phyloP scores from a whole-genome alignment of 2,888 invertebrate species.

The Leptopterna dolabrata region DNA sequence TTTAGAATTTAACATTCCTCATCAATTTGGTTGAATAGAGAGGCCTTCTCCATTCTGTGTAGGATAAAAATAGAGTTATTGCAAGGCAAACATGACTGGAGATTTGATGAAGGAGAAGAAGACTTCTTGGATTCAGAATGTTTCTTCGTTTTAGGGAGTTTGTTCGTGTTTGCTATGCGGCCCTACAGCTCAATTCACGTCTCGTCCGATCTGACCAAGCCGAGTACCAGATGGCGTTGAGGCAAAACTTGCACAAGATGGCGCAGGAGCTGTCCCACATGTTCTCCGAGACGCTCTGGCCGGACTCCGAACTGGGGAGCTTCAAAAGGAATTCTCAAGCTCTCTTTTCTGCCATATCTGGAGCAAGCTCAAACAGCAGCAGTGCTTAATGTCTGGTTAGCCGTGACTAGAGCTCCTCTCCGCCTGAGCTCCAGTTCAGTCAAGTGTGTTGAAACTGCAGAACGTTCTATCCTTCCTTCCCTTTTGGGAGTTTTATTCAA shows the following conservation, averaged over 20 bases:
- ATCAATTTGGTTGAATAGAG: too few relatives aligned
- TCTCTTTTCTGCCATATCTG: constrained; percentile 82
- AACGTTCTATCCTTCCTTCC: not conserved
- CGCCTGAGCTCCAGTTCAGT: too few relatives aligned
- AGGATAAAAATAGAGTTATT: too few relatives aligned
- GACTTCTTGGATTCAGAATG: too few relatives aligned
- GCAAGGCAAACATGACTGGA: too few relatives aligned
- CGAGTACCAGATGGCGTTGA: constrained; percentile 90
- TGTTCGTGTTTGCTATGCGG: constrained; percentile 89
- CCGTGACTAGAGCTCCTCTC: not conserved
- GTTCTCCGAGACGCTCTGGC: constrained; percentile 79
- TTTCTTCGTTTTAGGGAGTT: constrained; percentile 77
- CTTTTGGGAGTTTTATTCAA: not conserved
- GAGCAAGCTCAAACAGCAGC: constrained; percentile 79
- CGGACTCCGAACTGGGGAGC: constrained; percentile 70
- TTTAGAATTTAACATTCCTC: too few relatives aligned
- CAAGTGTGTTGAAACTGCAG: too few relatives aligned
- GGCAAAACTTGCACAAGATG: constrained; percentile 87
- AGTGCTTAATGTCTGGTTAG: constrained; percentile 43
- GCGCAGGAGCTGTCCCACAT: constrained; percentile 80
- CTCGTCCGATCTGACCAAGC: constrained; percentile 89
- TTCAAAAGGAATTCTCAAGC: constrained; percentile 82
- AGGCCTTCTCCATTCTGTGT: too few relatives aligned
- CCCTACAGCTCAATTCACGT: constrained; percentile 88
- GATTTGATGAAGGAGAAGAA: too few relatives aligned